A percentile compares a stretch with the other conserved stretches of the same genome.
Evolutionary conservation across 2,797 vertebrate species (phyloP).

Genomic region (Premnoplex brunnescens): DNA sequence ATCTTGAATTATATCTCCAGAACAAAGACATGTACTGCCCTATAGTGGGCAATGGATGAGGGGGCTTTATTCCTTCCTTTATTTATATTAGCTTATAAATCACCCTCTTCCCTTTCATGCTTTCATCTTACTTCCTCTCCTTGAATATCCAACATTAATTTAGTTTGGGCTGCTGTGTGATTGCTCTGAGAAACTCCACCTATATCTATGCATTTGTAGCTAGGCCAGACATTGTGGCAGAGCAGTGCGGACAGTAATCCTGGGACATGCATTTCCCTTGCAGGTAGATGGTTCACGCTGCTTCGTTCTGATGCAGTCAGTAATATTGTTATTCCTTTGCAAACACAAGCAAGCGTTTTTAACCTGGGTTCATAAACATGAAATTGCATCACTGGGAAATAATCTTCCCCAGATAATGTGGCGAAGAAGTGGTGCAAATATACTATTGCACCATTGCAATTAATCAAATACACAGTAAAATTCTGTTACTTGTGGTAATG

Average conservation of each 20-base stretch:
- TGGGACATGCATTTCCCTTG: fast-evolving
- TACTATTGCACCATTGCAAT: neutral
- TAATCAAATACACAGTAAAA: neutral
- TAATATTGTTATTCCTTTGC: neutral
- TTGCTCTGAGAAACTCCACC: neutral
- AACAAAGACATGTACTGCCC: neutral
- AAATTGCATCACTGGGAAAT: neutral
- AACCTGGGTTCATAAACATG: fast-evolving
- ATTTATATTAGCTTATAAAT: constrained; percentile 23
- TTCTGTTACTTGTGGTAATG: neutral
- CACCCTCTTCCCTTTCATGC: constrained; percentile 5
- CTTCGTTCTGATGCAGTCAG: neutral
- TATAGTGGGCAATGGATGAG: neutral
- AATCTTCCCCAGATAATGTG: neutral
- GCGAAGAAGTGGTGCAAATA: neutral
- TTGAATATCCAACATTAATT: neutral
- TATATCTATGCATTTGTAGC: neutral
- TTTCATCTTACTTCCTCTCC: constrained; percentile 13
- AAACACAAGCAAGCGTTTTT: neutral
- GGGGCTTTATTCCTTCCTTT: neutral
- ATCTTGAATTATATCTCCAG: neutral
- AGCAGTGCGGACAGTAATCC: neutral
- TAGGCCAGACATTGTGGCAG: fast-evolving
- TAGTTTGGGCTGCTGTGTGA: neutral
- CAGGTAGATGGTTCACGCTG: neutral